Base-by-base conservation (phyloP, 2,888 invertebrate genomes). In the Apantesis nais region DNA sequence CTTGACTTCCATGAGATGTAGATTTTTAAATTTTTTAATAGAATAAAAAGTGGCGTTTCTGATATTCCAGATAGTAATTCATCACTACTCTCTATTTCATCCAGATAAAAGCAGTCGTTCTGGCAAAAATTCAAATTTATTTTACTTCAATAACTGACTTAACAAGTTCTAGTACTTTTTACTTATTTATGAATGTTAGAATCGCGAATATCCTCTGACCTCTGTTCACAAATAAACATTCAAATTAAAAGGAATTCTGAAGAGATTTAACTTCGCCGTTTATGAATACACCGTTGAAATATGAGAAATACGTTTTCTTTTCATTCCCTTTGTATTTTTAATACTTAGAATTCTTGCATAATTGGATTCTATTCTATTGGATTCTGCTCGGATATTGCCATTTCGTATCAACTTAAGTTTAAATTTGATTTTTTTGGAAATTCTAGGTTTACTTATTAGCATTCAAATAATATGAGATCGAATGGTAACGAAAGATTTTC, bases 261-360 rank as follows among this genome's bases (percentile, higher is more conserved):
- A 55, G 55, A 55, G 25, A 52, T 52, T 52, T 52, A 52, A 52
- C 52, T 25, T 55, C 25, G 55, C 55, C 55, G 55, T 55, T 55
- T 55, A 55, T 55, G 55, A 55, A 55, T 55, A 55, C 25, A 55
- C 55, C 55, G 55, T 55, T 55, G 55, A 55, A 55, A 25, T 55
- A 55, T 55, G 25, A 55, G 55, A 55, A 55, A 55, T 55, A 55
- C 25, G 55, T 25, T 55, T 55, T 55, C 55, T 25, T 39, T 55
- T 55, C 55, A 55, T 25, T 55, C 55, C 25, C 14, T 55, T 55
- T 12, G 55, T 55, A 55, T 55, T 25, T 55, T 55, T 25, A 55
- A 55, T 55, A 55, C 55, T 55, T 25, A 55, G 55, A 55, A 55
- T 55, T 25, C 55, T 55, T 25, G 55, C 25, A 55, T 55, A 55